Base-by-base conservation (phyloP, 1,140 invertebrate species). In the Apis dorsata region DNA sequence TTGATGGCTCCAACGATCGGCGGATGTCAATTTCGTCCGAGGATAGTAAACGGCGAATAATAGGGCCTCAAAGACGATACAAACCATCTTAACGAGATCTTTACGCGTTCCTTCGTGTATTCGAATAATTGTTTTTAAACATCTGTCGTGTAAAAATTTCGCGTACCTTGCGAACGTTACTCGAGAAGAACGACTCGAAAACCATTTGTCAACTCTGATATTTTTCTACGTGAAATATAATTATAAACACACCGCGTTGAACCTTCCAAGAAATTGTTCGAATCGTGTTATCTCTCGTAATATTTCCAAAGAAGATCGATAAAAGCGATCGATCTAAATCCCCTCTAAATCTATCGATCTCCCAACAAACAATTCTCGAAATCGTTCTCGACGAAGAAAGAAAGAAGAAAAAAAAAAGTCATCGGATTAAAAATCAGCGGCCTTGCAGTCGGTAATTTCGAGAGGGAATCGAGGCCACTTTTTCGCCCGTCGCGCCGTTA, bases 1-100 rank as follows among this genome's bases (percentile, higher is more conserved):
- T 77, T 87, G 84, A 87, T 87, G 84, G 77, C 73, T 57, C 49
- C 62, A 49, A 69, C 84, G 73, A 81, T 86, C 84, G 85, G 49
- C 78, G 65, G 69, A 85, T 74, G 83, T 85, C 73, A 71, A 85
- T 86, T 79, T 60, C 53, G 55, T 74, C 69, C 49, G 70, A 69
- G 74, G 72, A 53, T 7, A n/a, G 60, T 53, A 10, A 53, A 21
- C 12, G 24, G n/a, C 21, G 21, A 60, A 60, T 60, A 60, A 60
- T 60, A 21, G 8, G 1, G 7, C 9, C 59, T 60, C 59, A 1
- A 60, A 9, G 8, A 8, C 17, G 59, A 8, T 8, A n/a, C 9
- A 7, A 15, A 57, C 15, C 3, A n/a, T 21, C 19, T 21, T 60
- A 60, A 60, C 17, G 59, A 60, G 19, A 60, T 21, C 9, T 10